Evolutionary conservation across 2,113 vertebrate genomes (phyloP), one percentile per base, ranked within the genome.

Genomic region (Calyptommatus sinebrachiatus): DNA sequence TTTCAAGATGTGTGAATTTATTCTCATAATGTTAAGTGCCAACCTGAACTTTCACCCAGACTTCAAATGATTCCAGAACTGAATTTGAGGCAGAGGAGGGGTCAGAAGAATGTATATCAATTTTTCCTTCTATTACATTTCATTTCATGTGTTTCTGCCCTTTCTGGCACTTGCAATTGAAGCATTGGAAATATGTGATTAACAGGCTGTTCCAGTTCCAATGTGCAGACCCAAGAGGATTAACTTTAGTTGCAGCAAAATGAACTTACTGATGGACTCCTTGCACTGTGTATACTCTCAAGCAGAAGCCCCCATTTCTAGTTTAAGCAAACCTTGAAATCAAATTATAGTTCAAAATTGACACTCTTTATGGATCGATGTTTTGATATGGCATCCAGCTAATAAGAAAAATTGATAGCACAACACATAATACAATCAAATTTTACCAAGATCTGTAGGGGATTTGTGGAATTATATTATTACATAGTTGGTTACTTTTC

Each of bases 331-430:
- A 35, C 45, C 21, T 31, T 78, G 76, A 50, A 11, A 78, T 78
- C 35, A 74, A 73, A 78, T 73, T 79, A 61, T 77, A 79, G 78
- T 84, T 48, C 69, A 82, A 83, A 76, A 12, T 46, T 84, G 67
- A 71, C 8, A 79, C 3, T 20, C 82, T 28, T 81, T 6, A 62
- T 72, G 57, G 82, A 81, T 78, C 29, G 83, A 81, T 62, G 82
- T 53, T 65, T 74, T 83, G 28, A 41, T 2, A 74, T 0, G 8
- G 66, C 48, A 75, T 14, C 81, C 14, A 71, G 8, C 75, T 85
- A 41, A 3, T 66, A 82, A 71, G 29, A 85, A 9, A 35, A 79
- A 82, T 12, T 2, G 26, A 74, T 53, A 21, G 28, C 35, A 83
- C 2, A 76, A 75, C 1, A 69, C 1, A 6, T 8, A 85, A 6